These are phyloP conservation scores for Orthonychiurus folsomi DNA, from an alignment of 2,888 invertebrate species.

Conservation along the genomic window DNA sequence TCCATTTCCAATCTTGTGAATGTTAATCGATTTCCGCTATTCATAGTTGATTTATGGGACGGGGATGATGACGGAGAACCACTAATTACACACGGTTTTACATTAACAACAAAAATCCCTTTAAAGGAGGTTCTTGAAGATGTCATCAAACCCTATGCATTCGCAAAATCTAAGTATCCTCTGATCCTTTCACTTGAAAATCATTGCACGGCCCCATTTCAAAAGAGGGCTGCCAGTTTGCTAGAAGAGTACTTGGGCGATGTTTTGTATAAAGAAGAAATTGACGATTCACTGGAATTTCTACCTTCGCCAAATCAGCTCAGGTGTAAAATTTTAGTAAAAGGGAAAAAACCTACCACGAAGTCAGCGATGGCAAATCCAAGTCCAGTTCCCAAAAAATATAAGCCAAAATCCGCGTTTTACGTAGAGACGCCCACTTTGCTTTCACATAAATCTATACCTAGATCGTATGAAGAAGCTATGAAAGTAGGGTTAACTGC, in stretches of 20 bases:
- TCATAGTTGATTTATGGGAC: constrained; percentile 56
- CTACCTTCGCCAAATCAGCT: constrained; percentile 49
- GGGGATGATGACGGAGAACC: constrained; percentile 50
- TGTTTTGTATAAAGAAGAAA: constrained; percentile 41
- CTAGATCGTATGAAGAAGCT: too few species aligned
- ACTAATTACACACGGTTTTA: constrained; percentile 52
- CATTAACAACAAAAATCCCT: constrained; percentile 47
- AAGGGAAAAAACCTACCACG: constrained; percentile 43
- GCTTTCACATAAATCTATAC: too few species aligned
- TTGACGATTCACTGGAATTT: constrained; percentile 43
- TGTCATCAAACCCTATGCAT: constrained; percentile 48
- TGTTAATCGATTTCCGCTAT: too few species aligned
- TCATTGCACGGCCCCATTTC: constrained; percentile 47
- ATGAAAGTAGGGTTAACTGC: too few species aligned
- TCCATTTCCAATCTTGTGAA: too few species aligned
- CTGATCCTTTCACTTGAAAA: constrained; percentile 50
- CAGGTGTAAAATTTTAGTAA: constrained; percentile 47
- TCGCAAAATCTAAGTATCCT: constrained; percentile 46
- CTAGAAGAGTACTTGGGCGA: constrained; percentile 46
- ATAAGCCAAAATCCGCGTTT: not conserved
- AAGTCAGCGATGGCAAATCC: not conserved
- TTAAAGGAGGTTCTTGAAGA: constrained; percentile 46
- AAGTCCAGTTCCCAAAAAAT: too few species aligned
- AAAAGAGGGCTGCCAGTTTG: constrained; percentile 45
- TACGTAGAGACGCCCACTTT: too few species aligned